phyloP scores from a whole-genome alignment of 2,113 vertebrate genomes.

The Embiotoca jacksoni region DNA sequence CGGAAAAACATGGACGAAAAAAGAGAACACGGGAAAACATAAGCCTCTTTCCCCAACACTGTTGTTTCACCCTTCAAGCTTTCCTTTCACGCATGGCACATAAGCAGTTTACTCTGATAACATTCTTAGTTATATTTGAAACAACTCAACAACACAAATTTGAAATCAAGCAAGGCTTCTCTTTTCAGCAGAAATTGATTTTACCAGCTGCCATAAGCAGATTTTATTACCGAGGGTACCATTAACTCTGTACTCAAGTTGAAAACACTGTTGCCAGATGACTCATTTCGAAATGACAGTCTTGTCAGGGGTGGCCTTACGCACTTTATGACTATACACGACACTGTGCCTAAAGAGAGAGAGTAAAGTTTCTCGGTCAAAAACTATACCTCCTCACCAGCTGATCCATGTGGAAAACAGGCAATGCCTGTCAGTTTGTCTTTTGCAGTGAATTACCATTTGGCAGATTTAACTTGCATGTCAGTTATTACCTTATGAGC shows the following conservation, averaged over 20 bases:
- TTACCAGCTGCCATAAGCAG: conserved; percentile 8
- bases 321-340: not conserved
- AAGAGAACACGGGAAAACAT: no score
- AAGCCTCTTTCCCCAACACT: not conserved
- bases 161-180: not conserved
- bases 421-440: no score
- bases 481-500: not conserved
- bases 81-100: not conserved
- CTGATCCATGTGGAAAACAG: no score
- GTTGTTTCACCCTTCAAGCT: not conserved
- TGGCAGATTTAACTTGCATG: not conserved
- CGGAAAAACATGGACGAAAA: not conserved
- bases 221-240: not conserved
- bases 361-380: not conserved
- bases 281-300: not conserved
- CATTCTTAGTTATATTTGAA: not conserved
- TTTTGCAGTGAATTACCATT: no score
- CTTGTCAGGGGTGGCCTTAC: not conserved
- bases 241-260: conserved; percentile 3
- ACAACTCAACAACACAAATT: not conserved
- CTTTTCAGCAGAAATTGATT: not conserved
- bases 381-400: not conserved
- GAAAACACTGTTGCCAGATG: not conserved
- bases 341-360: not conserved
- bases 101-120: not conserved